Evolutionary conservation across 1,140 invertebrate species (phyloP), one percentile per base, ranked within the genome.

Genomic region (Ceratitis capitata): DNA sequence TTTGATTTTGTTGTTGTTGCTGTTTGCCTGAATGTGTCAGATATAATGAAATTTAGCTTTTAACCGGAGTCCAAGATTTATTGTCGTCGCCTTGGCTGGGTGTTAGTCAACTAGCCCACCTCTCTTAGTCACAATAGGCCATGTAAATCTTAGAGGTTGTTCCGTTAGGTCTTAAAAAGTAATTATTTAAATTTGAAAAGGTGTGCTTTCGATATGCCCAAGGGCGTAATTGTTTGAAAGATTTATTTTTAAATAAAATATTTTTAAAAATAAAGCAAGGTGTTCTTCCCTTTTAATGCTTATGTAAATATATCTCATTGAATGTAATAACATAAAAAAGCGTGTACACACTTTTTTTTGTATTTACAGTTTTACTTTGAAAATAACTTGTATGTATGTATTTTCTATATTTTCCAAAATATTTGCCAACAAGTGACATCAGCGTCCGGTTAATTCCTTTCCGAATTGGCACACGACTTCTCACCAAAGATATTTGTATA

Each of bases 141-240:
- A 7, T 5, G 64, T 74, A 74, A 42, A 74, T 74, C 35, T 35
- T n/a, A 9, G 5, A 42, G 3, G 69, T 16, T 78, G 42, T n/a
- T 45, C 69, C 39, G 16, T 6, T 47, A 45, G 69, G 32, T n/a
- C 14, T 78, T 78, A 47, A 39, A 35, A 14, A 39, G 32, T 45
- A 78, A 45, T 78, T 78, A 78, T 78, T 78, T 47, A 26, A 47
- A 39, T 42, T 74, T 74, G 64, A 32, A 74, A 74, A 74, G 14
- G 64, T 74, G 16, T 23, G 1, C 19, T 42, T 19, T 78, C 1
- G 19, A 10, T 12, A 78, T 35, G 23, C 39, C 39, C 19, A 78
- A 78, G 39, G n/a, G 69, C 32, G 69, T n/a, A 14, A 26, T 19
- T 9, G 23, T 16, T 26, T 78, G 26, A 69, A 39, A 35, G 32